phyloP scores from a whole-genome alignment of 2,113 vertebrate species.

The Corvus moneduloides region DNA sequence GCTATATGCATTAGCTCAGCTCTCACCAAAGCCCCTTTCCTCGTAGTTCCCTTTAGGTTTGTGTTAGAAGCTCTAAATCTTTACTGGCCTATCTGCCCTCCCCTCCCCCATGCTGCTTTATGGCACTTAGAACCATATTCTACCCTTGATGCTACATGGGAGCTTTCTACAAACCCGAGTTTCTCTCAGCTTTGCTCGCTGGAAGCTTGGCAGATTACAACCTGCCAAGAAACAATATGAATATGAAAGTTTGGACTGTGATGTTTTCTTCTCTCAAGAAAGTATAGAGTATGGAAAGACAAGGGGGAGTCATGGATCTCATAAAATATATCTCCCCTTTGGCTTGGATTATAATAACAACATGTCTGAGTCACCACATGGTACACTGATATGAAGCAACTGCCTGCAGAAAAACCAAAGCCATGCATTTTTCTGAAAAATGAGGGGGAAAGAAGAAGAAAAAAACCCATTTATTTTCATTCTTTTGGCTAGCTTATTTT shows the following conservation, averaged over 20 bases:
- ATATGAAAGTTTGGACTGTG: neutral
- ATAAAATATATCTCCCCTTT: conserved; percentile 54
- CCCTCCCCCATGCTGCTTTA: neutral
- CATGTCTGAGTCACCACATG: conserved; percentile 64
- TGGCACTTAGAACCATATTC: neutral
- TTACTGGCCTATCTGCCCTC: neutral
- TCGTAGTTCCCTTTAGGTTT: neutral
- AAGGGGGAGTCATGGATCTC: conserved; percentile 29
- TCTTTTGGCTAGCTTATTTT: conserved; percentile 72
- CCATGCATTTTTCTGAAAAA: conserved; percentile 67
- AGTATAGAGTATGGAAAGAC: conserved; percentile 10
- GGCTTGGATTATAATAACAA: conserved; percentile 62
- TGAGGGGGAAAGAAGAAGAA: conserved; percentile 17
- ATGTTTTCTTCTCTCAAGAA: neutral
- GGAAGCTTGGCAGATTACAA: neutral
- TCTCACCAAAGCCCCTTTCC: neutral
- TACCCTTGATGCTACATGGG: neutral
- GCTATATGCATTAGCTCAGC: neutral
- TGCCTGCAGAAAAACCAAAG: conserved; percentile 69
- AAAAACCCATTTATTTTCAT: conserved; percentile 60
- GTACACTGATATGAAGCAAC: conserved; percentile 70
- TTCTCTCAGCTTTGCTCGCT: neutral
- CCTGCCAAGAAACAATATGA: neutral
- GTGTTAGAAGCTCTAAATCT: neutral
- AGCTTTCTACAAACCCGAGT: neutral